Evolutionary conservation across 2,888 invertebrate genomes (phyloP), one percentile per base, ranked within the genome.

Genomic region (Chrysolina oricalcia): DNA sequence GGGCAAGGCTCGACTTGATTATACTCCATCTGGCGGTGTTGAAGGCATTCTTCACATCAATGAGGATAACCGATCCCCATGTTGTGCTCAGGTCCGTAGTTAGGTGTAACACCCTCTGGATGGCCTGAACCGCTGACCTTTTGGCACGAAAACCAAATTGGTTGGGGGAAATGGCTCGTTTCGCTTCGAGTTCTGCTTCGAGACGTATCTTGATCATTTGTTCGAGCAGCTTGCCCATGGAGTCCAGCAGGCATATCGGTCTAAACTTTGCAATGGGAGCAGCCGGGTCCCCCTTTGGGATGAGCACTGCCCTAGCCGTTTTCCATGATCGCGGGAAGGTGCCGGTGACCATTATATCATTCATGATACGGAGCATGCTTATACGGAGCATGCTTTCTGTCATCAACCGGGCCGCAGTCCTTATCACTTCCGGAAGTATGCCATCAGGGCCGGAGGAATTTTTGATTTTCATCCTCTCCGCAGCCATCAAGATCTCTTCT

Each of bases 221-320:
- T 19, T 69, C 69, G 41, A 50, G 40, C 17, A 69, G 4, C 21
- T 69, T 69, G 10, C 69, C 53, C 2, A 19, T n/a, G 15, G 41
- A n/a, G 15, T 56, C 35, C 3, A 69, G 48, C 15, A 48, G 15
- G n/a, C 48, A 40, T 8, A 40, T 40, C 5, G 40, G 68, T 27
- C 68, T 50, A 35, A 50, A 53, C 4, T 23, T 35, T 23, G 13
- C n/a, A 5, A 40, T 40, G 10, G 40, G 40, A 10, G 5, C 40
- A 40, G 21, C 40, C 11, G 40, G 35, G 1, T 17, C 15, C 6
- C 46, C 46, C 10, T 65, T 43, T 23, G 65, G 65, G 17, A 65
- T 65, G 2, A 65, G 40, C 4, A 65, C 65, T 0, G 40, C 13
- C 4, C 46, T 13, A 48, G 72, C 4, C 53, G 40, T 53, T 19